phyloP scores from a whole-genome alignment of 1,140 invertebrate genomes.

The Oryctes rhinoceros region DNA sequence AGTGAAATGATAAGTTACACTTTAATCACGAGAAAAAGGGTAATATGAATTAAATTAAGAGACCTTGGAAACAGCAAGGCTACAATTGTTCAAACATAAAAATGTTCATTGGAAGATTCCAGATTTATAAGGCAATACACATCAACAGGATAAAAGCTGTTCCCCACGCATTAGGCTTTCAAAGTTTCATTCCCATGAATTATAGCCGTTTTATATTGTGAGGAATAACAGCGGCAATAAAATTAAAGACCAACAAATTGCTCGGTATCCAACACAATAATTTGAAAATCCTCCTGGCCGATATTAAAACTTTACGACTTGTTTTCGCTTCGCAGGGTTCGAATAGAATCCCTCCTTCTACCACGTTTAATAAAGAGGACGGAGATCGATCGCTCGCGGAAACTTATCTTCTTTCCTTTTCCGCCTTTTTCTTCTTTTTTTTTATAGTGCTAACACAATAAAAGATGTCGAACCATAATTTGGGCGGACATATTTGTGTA shows the following conservation, averaged over 20 bases:
- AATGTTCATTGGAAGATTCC: not conserved
- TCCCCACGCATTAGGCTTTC: not conserved
- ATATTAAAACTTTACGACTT: slow-evolving; percentile 35
- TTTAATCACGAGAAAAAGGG: no score
- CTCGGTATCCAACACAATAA: slow-evolving; percentile 1
- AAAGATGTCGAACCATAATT: slow-evolving; percentile 27
- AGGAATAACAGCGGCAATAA: not conserved
- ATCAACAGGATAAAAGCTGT: not conserved
- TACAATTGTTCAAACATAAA: not conserved
- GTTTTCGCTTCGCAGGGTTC: not conserved
- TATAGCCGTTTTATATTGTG: not conserved
- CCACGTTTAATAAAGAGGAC: not conserved
- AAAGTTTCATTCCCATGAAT: not conserved
- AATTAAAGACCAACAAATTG: slow-evolving; percentile 33
- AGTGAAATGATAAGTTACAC: no score
- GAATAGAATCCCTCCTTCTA: not conserved
- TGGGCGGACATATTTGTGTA: slow-evolving; percentile 32
- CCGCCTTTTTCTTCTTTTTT: not conserved
- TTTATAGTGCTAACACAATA: slow-evolving; percentile 35
- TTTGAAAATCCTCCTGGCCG: slow-evolving; percentile 29
- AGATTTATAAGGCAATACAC: not conserved
- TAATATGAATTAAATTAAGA: no score
- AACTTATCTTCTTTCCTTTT: not conserved
- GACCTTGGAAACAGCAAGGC: no score
- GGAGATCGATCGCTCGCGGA: not conserved